phyloP scores from a whole-genome alignment of 2,797 vertebrate genomes.

The Lepilemur septentrionalis region DNA sequence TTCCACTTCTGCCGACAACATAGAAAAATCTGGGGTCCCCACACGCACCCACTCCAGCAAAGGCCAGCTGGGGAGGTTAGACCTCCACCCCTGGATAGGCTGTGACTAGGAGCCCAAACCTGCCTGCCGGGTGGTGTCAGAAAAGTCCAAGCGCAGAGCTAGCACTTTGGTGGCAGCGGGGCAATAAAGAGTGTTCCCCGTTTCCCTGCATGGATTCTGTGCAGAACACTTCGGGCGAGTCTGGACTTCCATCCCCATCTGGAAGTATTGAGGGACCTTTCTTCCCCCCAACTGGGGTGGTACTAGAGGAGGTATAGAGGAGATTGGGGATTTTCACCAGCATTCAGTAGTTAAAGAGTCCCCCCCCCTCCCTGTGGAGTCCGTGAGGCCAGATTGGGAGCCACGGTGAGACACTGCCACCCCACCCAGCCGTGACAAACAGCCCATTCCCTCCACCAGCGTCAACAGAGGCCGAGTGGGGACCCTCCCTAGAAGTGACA shows the following conservation, averaged over 20 bases:
- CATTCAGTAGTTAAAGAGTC: background rate
- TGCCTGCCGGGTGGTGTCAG: background rate
- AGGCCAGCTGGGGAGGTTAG: background rate
- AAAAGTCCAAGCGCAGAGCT: background rate
- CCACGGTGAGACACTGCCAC: background rate
- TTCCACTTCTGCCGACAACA: background rate
- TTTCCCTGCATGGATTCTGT: background rate
- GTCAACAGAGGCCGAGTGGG: background rate
- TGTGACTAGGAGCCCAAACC: background rate
- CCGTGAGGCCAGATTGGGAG: background rate
- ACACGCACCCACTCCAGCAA: rapidly evolving
- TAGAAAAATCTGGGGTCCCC: background rate
- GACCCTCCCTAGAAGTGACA: background rate
- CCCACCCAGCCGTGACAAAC: background rate
- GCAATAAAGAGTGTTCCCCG: too few species aligned
- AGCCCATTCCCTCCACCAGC: background rate
- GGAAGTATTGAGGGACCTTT: background rate
- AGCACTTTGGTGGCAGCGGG: background rate
- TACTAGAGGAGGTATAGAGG: background rate
- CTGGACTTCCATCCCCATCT: background rate
- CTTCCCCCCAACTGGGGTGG: background rate
- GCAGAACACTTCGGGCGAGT: background rate
- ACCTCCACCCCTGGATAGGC: background rate
- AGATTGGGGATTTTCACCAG: background rate
- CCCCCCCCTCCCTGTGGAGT: background rate